Conservation (phyloP, 2,113 vertebrate species). For the Cryptomyrus ogoouensis region DNA sequence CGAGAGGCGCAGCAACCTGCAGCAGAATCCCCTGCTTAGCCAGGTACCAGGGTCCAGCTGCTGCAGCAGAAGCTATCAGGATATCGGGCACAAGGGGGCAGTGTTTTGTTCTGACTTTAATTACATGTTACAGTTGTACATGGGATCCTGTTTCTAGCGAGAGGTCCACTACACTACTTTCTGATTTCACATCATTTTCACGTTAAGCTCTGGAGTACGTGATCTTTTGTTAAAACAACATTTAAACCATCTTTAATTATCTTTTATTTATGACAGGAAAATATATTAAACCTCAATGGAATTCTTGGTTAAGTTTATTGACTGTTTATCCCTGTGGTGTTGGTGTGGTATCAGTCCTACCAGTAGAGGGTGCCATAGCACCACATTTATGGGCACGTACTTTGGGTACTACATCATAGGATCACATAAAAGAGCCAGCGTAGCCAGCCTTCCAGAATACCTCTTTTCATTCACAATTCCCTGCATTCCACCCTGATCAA, state of each 20-base stretch:
- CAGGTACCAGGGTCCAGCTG: constrained; percentile 49
- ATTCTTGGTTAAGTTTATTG: neutral
- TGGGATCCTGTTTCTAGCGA: neutral
- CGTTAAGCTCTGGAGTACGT: neutral
- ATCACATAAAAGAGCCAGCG: neutral
- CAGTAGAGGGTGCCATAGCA: neutral
- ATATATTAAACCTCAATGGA: neutral
- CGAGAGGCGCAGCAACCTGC: constrained; percentile 46
- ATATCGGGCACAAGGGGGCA: neutral
- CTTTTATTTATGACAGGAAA: neutral
- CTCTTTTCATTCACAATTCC: neutral
- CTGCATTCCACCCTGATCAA: neutral
- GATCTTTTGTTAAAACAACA: neutral
- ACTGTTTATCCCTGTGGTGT: neutral
- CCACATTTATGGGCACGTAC: neutral
- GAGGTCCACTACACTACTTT: neutral
- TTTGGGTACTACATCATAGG: neutral
- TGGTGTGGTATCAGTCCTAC: neutral
- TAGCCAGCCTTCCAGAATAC: neutral
- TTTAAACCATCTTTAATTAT: neutral
- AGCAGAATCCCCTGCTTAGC: constrained; percentile 38
- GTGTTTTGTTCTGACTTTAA: neutral
- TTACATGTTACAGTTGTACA: neutral
- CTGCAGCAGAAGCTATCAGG: neutral
- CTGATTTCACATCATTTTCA: neutral